Percentiles rank a stretch among this genome's conserved stretches.
These are phyloP conservation scores for Gallinago nigripennis DNA, from an alignment of 2,797 vertebrate species.

Conservation along the genomic window DNA sequence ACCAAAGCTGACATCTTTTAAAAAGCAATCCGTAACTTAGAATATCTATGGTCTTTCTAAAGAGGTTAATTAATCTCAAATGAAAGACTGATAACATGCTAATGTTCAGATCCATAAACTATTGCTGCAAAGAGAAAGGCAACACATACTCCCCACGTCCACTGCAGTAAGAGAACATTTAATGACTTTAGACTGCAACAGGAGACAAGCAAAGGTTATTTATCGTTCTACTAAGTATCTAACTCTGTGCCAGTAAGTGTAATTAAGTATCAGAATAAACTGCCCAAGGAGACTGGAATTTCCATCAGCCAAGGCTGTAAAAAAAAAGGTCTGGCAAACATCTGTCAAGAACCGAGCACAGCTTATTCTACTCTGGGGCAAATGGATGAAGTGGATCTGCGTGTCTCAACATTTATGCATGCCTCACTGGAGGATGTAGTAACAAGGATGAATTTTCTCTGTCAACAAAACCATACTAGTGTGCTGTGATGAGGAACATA, in stretches of 20 bases:
- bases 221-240: not conserved
- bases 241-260: not conserved
- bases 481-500: not conserved
- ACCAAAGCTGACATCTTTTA: rapidly evolving
- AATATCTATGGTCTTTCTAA: not conserved
- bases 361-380: conserved; percentile 20
- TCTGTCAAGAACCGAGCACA: not conserved
- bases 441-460: conserved; percentile 11
- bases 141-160: not conserved
- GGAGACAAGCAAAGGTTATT: not conserved
- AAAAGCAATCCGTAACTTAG: not conserved
- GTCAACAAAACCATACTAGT: not conserved
- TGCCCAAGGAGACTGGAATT: conserved; percentile 23
- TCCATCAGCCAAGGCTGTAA: not conserved
- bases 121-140: not conserved
- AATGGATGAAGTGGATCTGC: not conserved
- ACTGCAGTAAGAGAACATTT: not conserved
- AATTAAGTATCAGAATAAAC: conserved; percentile 16
- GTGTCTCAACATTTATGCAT: not conserved
- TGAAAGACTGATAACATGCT: not conserved
- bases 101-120: not conserved
- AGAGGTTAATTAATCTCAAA: not conserved
- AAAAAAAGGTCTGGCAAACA: conserved; percentile 39
- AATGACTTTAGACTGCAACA: not conserved
- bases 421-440: not conserved